These are phyloP conservation scores for Piliocolobus tephrosceles DNA, from an alignment of 2,113 vertebrate species.

Conservation along the genomic window DNA sequence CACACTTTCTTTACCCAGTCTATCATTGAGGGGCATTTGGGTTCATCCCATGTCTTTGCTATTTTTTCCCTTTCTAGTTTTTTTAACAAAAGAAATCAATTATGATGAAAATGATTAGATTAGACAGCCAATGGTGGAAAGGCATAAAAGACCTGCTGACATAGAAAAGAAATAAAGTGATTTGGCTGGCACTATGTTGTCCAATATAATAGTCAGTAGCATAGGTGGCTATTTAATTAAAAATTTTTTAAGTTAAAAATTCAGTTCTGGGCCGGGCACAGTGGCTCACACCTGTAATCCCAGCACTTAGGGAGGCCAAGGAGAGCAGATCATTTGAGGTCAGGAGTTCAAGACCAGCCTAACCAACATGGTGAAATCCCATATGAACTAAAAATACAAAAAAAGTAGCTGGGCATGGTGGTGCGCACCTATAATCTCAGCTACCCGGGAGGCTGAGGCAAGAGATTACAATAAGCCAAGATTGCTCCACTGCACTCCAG, in stretches of 20 bases:
- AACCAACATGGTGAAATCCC: background rate
- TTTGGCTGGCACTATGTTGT: background rate
- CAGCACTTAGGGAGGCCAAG: background rate
- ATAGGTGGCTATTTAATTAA: background rate
- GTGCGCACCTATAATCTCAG: background rate
- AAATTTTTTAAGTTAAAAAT: constrained; percentile 21
- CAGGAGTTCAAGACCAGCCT: background rate
- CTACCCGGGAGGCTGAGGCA: background rate
- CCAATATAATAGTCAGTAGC: background rate
- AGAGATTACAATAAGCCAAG: background rate
- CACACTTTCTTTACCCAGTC: too few relatives aligned
- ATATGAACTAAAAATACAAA: background rate
- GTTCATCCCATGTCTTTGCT: too few relatives aligned
- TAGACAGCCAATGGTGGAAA: constrained; percentile 19
- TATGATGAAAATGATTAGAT: background rate
- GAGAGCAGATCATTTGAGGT: background rate
- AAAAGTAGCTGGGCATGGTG: background rate
- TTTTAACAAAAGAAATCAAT: constrained; percentile 43
- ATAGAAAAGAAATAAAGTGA: constrained; percentile 19
- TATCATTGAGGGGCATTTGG: too few relatives aligned
- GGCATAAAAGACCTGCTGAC: background rate
- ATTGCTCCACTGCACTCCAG: background rate
- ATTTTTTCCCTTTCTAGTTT: background rate
- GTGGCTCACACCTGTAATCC: background rate
- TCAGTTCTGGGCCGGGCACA: background rate